Evolutionary conservation across 1,140 invertebrate species (phyloP).

Genomic region (Caerostris darwini): DNA sequence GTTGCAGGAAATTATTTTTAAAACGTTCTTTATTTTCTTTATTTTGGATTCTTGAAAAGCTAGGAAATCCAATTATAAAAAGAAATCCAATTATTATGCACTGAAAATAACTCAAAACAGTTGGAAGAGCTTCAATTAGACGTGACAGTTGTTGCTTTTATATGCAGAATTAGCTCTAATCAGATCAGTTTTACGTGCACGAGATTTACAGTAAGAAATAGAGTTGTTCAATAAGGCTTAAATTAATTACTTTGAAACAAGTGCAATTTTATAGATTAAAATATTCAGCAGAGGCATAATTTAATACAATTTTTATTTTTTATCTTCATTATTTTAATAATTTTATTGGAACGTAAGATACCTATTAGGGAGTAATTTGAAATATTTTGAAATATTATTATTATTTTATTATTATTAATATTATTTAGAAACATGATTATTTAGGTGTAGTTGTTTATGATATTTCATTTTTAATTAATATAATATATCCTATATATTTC

Average conservation of each 20-base stretch:
- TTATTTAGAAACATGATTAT: too few relatives aligned
- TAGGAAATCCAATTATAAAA: constrained; percentile 36
- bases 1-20: background rate
- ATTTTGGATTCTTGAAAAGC: constrained; percentile 9
- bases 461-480: too few relatives aligned
- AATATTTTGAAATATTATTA: too few relatives aligned
- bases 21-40: background rate
- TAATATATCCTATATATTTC: too few relatives aligned
- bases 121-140: constrained; percentile 18
- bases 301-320: background rate
- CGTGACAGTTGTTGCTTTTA: background rate
- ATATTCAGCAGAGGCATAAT: background rate
- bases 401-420: too few relatives aligned
- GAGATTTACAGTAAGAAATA: background rate
- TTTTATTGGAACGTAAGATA: too few relatives aligned
- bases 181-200: background rate
- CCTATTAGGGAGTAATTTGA: too few relatives aligned
- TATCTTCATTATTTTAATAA: too few relatives aligned
- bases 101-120: constrained; percentile 12
- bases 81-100: constrained; percentile 36
- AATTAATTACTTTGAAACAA: background rate
- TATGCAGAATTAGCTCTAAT: background rate
- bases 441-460: too few relatives aligned
- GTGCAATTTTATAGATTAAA: background rate
- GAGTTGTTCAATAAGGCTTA: background rate